Evolutionary conservation across 1,140 invertebrate species (phyloP).

Genomic region (Pachypeltis micranthus): DNA sequence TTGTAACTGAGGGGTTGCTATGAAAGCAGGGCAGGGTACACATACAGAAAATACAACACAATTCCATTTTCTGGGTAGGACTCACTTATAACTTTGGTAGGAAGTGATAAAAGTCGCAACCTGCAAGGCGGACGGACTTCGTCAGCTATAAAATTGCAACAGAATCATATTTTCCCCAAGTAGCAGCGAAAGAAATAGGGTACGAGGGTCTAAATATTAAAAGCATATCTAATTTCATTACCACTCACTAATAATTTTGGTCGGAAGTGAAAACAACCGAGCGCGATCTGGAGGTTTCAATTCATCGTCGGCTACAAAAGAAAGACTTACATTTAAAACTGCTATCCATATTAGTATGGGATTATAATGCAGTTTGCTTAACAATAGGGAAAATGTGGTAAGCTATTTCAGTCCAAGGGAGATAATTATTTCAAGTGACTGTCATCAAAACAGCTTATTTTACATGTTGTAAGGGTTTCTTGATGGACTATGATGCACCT

Average conservation of each 20-base stretch:
- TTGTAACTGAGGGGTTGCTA: neutral
- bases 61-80: neutral
- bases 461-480: no score
- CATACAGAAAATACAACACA: no score
- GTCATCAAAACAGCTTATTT: no score
- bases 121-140: constrained; percentile 16
- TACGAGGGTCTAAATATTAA: constrained; percentile 1
- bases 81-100: constrained; percentile 22
- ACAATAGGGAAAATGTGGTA: no score
- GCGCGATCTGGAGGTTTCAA: neutral
- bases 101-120: constrained; percentile 21
- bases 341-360: no score
- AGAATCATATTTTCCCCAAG: neutral
- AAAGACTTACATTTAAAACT: no score
- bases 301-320: constrained; percentile 8
- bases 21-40: no score
- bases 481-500: no score
- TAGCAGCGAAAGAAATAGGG: neutral
- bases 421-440: no score
- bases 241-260: constrained; percentile 16
- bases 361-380: no score
- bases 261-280: constrained; percentile 15
- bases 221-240: neutral
- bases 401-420: no score
- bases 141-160: constrained; percentile 10